phyloP scores from a whole-genome alignment of 2,113 vertebrate species.

The Oreochromis spilurus region DNA sequence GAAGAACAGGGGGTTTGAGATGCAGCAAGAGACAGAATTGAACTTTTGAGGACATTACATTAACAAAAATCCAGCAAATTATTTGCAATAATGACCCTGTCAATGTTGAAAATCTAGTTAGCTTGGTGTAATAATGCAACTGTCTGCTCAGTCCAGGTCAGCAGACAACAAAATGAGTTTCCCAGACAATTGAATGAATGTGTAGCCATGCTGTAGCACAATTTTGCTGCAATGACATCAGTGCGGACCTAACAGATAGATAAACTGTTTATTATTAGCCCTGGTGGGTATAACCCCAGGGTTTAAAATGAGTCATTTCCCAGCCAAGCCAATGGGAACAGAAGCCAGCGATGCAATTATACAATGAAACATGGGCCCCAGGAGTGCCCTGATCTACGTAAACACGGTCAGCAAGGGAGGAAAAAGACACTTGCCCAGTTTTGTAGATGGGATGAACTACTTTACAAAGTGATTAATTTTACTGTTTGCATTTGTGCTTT shows the following conservation, averaged over 20 bases:
- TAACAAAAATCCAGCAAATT: background rate
- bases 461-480: background rate
- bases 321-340: slow-evolving; percentile 20
- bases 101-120: background rate
- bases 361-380: slow-evolving; percentile 18
- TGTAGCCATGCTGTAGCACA: background rate
- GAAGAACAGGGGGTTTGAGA: background rate
- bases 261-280: slow-evolving; percentile 26
- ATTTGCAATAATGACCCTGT: background rate
- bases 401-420: slow-evolving; percentile 14
- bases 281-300: background rate
- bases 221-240: background rate
- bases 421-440: background rate
- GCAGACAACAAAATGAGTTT: slow-evolving; percentile 26
- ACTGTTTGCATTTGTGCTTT: background rate
- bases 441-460: background rate
- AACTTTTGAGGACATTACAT: background rate
- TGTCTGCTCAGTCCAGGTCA: background rate
- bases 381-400: slow-evolving; percentile 25
- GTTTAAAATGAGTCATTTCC: slow-evolving; percentile 34
- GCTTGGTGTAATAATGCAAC: background rate
- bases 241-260: background rate
- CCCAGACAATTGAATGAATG: slow-evolving; percentile 20
- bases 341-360: slow-evolving; percentile 15
- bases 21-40: background rate